A percentile compares a stretch with the other conserved stretches of the same genome.
These are phyloP conservation scores for Hypomesus transpacificus DNA, from an alignment of 2,113 vertebrate genomes.

Conservation along the genomic window DNA sequence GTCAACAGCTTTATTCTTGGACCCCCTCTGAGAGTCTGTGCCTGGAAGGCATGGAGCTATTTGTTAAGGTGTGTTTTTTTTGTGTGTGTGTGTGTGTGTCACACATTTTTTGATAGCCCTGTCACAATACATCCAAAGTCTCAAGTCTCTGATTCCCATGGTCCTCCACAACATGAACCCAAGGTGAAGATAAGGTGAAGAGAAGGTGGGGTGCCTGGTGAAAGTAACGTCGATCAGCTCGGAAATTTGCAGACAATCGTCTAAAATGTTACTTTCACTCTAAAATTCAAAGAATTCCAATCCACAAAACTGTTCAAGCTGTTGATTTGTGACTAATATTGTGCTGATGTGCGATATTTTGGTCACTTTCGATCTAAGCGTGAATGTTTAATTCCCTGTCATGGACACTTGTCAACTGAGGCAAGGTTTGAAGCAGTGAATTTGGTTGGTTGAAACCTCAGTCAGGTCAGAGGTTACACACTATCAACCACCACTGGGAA, in stretches of 20 bases:
- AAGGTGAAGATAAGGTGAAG: constrained; percentile 15
- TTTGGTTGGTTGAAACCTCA: too few species aligned
- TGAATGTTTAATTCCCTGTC: neutral
- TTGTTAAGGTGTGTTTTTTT: neutral
- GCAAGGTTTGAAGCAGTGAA: too few species aligned
- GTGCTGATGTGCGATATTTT: neutral
- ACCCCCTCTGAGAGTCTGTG: neutral
- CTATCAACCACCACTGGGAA: too few species aligned
- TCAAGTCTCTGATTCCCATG: neutral
- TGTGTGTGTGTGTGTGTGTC: constrained; percentile 1
- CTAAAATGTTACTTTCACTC: neutral
- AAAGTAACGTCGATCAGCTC: neutral
- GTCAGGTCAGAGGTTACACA: too few species aligned
- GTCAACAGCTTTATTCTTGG: neutral
- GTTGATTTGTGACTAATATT: constrained; percentile 1
- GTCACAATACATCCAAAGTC: constrained; percentile 1
- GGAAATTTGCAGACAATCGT: constrained; percentile 13
- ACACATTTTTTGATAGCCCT: neutral
- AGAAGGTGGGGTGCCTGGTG: constrained; percentile 3
- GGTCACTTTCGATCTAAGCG: neutral
- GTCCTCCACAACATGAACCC: constrained; percentile 13
- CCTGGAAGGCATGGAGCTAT: neutral
- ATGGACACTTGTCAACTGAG: too few species aligned
- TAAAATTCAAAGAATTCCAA: neutral
- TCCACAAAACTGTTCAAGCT: neutral